Percentiles rank a stretch among this genome's conserved stretches.
Conservation (phyloP, 2,888 invertebrate species). For the Polietes domitor region DNA sequence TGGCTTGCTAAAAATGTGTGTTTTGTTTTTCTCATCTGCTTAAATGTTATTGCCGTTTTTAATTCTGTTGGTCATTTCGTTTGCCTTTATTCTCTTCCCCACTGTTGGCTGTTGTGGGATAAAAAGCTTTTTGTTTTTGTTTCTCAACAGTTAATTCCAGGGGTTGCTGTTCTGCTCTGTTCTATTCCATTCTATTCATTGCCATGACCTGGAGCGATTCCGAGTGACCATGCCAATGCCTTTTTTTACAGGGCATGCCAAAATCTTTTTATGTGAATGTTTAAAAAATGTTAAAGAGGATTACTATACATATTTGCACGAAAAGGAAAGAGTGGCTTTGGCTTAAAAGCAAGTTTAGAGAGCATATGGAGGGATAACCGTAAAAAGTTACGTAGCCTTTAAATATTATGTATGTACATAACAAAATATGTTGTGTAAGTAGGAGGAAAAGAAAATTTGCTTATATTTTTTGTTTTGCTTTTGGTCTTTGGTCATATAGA, state of each 20-base stretch:
- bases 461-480: no score
- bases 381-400: no score
- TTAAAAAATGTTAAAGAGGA: background rate
- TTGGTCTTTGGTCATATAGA: no score
- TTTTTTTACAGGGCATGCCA: no score
- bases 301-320: background rate
- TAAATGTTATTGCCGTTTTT: background rate
- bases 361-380: no score
- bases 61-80: background rate
- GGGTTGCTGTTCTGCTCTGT: background rate
- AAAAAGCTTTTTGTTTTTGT: background rate
- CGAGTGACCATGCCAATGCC: background rate
- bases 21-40: background rate
- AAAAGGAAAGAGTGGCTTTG: background rate
- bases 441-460: no score
- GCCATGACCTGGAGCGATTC: background rate
- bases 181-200: no score
- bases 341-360: no score
- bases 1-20: background rate
- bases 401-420: no score
- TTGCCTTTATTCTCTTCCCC: background rate
- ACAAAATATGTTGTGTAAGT: no score
- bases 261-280: background rate
- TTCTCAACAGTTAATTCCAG: background rate
- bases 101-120: background rate